phyloP scores from a whole-genome alignment of 2,113 vertebrate species.

The Burhinus bistriatus region DNA sequence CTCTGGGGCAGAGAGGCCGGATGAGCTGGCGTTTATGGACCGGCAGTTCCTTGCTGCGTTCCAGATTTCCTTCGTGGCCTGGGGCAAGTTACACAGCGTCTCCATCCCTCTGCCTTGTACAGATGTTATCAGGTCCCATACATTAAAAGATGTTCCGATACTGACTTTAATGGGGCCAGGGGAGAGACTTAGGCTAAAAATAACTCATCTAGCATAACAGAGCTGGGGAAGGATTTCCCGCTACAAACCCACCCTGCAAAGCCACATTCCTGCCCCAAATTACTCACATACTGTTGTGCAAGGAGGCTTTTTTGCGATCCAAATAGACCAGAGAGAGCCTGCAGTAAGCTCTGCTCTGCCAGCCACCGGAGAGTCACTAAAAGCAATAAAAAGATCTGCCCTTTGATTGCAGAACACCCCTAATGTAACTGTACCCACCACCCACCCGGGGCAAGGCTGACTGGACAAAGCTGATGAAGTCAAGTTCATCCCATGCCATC shows the following conservation, averaged over 20 bases:
- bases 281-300: not conserved
- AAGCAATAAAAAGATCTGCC: not conserved
- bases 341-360: not conserved
- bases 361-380: not conserved
- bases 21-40: not conserved
- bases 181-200: not conserved
- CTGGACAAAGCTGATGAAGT: not conserved
- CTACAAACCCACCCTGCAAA: not conserved
- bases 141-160: not conserved
- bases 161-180: not conserved
- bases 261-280: not conserved
- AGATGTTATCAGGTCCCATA: conserved; percentile 24
- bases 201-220: not conserved
- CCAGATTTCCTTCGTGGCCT: not conserved
- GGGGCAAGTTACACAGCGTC: not conserved
- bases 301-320: not conserved
- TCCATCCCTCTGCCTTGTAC: not conserved
- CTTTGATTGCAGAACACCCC: not conserved
- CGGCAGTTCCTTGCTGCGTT: not conserved
- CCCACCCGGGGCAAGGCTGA: not conserved
- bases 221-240: not conserved
- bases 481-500: not conserved
- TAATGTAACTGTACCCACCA: not conserved
- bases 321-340: not conserved
- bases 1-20: not conserved